phyloP scores from a whole-genome alignment of 1,140 invertebrate species.

The Pissodes strobi region DNA sequence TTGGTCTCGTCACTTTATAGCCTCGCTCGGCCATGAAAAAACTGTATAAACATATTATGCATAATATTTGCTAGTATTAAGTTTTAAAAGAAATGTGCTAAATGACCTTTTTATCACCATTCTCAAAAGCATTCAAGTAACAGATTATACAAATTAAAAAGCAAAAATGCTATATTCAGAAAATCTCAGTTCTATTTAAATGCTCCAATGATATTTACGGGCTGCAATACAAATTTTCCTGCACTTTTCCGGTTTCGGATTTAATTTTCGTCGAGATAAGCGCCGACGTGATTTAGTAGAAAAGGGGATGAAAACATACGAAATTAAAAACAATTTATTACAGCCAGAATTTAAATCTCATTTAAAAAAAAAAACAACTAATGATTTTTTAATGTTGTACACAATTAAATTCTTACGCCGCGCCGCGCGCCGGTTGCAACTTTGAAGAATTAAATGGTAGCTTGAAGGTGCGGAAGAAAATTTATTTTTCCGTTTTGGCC shows the following conservation, averaged over 20 bases:
- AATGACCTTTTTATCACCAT: too few relatives aligned
- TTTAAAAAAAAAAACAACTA: constrained; percentile 8
- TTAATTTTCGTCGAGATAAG: constrained; percentile 22
- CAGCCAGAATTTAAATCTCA: constrained; percentile 5
- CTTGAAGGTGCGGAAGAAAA: too few relatives aligned
- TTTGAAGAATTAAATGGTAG: not conserved
- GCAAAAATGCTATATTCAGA: not conserved
- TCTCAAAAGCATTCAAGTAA: too few relatives aligned
- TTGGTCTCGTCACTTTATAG: too few relatives aligned
- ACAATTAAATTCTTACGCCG: constrained; percentile 1
- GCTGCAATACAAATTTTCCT: constrained; percentile 16
- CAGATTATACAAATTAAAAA: not conserved
- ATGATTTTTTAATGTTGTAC: constrained; percentile 5
- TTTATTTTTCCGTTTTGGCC: too few relatives aligned
- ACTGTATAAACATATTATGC: too few relatives aligned
- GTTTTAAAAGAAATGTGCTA: too few relatives aligned
- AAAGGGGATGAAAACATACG: constrained; percentile 11
- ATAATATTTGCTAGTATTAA: too few relatives aligned
- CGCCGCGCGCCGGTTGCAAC: not conserved
- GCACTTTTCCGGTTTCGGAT: constrained; percentile 10
- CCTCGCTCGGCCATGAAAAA: too few relatives aligned
- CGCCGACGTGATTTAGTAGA: constrained; percentile 11
- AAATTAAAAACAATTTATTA: constrained; percentile 25
- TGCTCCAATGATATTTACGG: not conserved
- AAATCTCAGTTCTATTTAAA: not conserved